These are phyloP conservation scores for Chaetodon trifasciatus DNA, from an alignment of 2,797 vertebrate species.

Conservation along the genomic window DNA sequence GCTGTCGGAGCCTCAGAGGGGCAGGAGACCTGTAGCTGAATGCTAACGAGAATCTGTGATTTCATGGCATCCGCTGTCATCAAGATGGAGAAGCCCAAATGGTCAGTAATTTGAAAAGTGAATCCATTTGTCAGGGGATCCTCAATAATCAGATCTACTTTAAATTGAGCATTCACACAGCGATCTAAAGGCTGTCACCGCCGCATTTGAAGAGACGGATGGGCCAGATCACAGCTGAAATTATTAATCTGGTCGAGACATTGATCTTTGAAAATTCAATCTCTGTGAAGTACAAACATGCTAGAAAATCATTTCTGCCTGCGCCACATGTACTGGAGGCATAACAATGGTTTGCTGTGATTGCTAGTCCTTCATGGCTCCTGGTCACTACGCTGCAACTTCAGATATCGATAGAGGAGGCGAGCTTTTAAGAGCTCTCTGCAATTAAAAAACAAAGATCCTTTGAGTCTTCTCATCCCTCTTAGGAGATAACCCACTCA, in stretches of 20 bases:
- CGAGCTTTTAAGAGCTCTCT: constrained; percentile 19
- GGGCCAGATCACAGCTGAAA: neutral
- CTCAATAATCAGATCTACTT: neutral
- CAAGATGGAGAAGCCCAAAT: neutral
- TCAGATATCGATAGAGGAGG: constrained; percentile 27
- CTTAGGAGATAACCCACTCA: constrained; percentile 31
- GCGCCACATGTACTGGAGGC: constrained; percentile 1
- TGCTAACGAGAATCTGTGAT: constrained; percentile 5
- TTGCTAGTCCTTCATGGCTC: constrained; percentile 7
- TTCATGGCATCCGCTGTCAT: neutral
- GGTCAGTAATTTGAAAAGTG: neutral
- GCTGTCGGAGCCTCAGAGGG: neutral
- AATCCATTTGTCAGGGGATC: neutral
- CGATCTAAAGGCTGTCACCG: neutral
- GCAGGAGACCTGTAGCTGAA: neutral
- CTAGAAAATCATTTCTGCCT: constrained; percentile 1
- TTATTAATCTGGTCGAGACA: neutral
- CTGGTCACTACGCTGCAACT: constrained; percentile 20
- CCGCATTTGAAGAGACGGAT: constrained; percentile 1
- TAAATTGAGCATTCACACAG: neutral
- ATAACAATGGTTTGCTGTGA: constrained; percentile 39
- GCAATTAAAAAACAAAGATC: constrained; percentile 16
- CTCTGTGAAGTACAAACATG: constrained; percentile 34
- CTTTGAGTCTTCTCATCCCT: constrained; percentile 32
- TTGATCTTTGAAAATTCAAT: constrained; percentile 31